A percentile compares a stretch with the other conserved stretches of the same genome.
Conservation (phyloP, 1,140 invertebrate species). For the Zophobas atratus region DNA sequence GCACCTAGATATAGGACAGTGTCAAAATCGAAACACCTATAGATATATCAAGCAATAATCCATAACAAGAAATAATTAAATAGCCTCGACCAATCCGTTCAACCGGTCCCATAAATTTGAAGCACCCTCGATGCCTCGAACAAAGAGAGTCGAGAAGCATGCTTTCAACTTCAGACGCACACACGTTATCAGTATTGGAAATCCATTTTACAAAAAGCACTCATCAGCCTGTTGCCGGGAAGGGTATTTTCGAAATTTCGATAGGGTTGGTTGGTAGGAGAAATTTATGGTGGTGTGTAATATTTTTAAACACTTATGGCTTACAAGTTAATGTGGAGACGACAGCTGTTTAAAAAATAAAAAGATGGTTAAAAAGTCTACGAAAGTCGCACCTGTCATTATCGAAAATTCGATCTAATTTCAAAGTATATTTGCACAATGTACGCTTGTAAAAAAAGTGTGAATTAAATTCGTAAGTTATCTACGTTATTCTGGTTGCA, state of each 20-base stretch:
- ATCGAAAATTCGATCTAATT: no score
- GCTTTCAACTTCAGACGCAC: conserved; percentile 1
- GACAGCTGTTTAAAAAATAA: no score
- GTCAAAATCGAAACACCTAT: conserved; percentile 45
- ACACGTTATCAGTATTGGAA: conserved; percentile 18
- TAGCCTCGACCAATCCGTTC: conserved; percentile 25
- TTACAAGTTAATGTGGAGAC: no score
- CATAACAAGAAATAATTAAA: conserved; percentile 46
- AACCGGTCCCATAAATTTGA: conserved; percentile 48
- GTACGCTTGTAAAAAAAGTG: no score
- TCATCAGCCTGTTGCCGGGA: not conserved
- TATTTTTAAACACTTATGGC: no score
- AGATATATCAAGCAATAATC: conserved; percentile 47
- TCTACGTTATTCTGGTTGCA: no score
- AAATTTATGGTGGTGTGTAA: no score
- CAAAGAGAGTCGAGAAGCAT: not conserved
- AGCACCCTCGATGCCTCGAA: conserved; percentile 4
- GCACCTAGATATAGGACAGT: conserved; percentile 33
- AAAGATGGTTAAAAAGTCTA: no score
- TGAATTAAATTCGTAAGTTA: no score
- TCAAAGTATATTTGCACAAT: no score
- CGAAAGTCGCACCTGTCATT: no score
- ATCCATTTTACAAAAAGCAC: conserved; percentile 21
- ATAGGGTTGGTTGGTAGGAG: not conserved
- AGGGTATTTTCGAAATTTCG: not conserved